Base-by-base conservation (phyloP, 64 coral and sea anemone genomes). In the Montipora capricornis region DNA sequence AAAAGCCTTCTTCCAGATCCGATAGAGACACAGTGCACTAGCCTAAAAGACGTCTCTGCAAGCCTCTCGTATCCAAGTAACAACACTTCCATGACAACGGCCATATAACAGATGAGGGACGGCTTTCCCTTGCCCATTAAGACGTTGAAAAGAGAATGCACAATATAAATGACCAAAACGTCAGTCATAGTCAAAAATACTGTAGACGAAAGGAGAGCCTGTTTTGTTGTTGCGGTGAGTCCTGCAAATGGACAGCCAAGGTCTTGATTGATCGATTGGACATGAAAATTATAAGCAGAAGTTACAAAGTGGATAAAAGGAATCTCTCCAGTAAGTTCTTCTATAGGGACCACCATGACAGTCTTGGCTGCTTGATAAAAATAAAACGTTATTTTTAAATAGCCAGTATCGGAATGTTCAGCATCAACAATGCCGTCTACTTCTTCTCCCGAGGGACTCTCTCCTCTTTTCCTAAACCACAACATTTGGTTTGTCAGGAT, bases 71-170 rank as follows among this genome's bases (percentile, higher is more conserved):
- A 93, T 1, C 26, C 26, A 26, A 26, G 26, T 26, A 95, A 68
- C 19, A 95, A 61, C 8, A 95, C 78, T 75, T 95, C 94, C n/a
- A 95, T 44, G 19, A 91, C 19, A 75, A 70, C 90, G n/a, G 94
- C 94, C 45, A 82, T 11, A 52, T 95, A 92, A 6, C 44, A 84
- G 45, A 64, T 73, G 14, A 92, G 76, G 8, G 14, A 52, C 47
- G 94, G 94, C 22, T 60, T 87, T 24, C 49, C 29, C 20, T 68
- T 81, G 12, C 60, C 20, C n/a, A 17, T 46, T 3, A 61, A 17
- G 10, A 73, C 62, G 68, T 80, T 89, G 37, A 83, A 45, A 12
- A 79, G 45, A 29, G 1, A 2, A 13, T 89, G 61, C 46, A 84
- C 48, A 44, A 73, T 26, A 62, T 89, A 89, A 57, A 95, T 37